Conservation (phyloP, 2,113 vertebrate genomes). For the Melospiza melodia region DNA sequence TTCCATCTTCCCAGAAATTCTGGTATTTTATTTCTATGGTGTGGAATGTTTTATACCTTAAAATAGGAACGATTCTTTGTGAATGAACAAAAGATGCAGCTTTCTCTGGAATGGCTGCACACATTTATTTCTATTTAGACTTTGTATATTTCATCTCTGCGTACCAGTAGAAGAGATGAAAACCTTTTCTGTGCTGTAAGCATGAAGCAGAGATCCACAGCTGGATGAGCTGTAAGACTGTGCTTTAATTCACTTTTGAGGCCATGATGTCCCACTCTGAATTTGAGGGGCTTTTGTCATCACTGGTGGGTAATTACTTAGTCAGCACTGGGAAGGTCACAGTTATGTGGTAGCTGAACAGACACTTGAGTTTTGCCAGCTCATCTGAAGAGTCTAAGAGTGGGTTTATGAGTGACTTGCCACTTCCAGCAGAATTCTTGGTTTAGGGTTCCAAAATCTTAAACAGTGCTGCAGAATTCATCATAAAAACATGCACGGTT, state of each 20-base stretch:
- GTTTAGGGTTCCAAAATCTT: background rate
- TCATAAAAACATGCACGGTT: background rate
- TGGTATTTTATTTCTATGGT: background rate
- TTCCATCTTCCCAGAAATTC: background rate
- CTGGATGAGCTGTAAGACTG: background rate
- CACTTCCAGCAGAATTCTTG: background rate
- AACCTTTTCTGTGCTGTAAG: background rate
- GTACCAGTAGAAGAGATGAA: background rate
- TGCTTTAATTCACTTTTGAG: background rate
- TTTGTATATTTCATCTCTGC: background rate
- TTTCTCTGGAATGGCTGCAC: background rate
- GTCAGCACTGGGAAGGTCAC: background rate
- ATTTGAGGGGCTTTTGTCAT: background rate
- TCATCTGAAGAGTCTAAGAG: background rate
- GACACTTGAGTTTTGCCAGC: background rate
- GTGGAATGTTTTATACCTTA: background rate
- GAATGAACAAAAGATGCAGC: background rate
- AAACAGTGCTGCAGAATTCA: accelerated
- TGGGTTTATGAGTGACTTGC: background rate
- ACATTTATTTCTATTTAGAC: background rate
- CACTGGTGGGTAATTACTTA: background rate
- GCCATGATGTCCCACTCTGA: background rate
- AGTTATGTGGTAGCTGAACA: background rate
- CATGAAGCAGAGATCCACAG: background rate
- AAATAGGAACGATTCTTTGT: background rate